These are phyloP conservation scores for Andrena bicolor DNA, from an alignment of 2,888 invertebrate genomes.

Conservation along the genomic window DNA sequence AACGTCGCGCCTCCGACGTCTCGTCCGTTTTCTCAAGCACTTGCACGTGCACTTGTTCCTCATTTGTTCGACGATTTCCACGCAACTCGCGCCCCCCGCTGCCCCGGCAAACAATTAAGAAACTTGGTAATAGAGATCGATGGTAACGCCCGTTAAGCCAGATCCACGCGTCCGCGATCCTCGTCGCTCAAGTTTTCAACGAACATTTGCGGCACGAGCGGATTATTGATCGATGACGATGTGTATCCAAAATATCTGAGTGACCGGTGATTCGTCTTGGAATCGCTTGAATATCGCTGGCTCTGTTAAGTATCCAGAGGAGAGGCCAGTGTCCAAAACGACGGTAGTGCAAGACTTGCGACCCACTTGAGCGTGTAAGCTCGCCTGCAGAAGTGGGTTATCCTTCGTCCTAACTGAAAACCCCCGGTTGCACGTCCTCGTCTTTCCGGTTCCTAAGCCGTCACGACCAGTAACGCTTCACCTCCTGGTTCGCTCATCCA, in stretches of 20 bases:
- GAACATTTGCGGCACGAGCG: neutral
- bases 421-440: constrained; percentile 46
- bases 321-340: constrained; percentile 34
- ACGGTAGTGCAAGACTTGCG: constrained; percentile 46
- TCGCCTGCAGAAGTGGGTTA: constrained; percentile 64
- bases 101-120: neutral
- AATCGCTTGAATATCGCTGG: constrained; percentile 12
- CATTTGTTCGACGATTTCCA: constrained; percentile 61
- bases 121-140: neutral
- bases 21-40: constrained; percentile 74
- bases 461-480: constrained; percentile 57
- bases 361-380: constrained; percentile 47
- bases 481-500: constrained; percentile 19
- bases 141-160: neutral
- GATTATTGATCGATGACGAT: neutral
- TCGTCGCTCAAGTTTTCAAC: no score
- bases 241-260: neutral
- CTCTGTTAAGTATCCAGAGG: constrained; percentile 4
- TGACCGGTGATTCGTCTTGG: no score
- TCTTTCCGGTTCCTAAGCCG: constrained; percentile 62
- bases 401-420: constrained; percentile 65
- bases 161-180: neutral
- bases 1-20: constrained; percentile 57
- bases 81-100: constrained; percentile 3
- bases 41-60: constrained; percentile 71